These are phyloP conservation scores for Aphyosemion australe DNA, from an alignment of 2,113 vertebrate species.

Conservation along the genomic window DNA sequence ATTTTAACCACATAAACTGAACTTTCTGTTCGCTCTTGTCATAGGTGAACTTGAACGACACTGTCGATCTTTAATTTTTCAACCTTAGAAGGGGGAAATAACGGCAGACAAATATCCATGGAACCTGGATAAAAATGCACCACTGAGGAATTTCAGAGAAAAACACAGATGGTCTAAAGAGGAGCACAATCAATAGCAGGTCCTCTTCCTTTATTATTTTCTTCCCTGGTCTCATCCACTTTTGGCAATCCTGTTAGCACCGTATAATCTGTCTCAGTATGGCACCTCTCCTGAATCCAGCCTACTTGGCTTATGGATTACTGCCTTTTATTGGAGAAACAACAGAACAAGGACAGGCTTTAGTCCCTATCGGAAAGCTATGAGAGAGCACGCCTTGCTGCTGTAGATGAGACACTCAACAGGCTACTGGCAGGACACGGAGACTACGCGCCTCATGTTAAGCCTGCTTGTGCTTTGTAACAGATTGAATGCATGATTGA, in stretches of 20 bases:
- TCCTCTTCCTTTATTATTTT: constrained; percentile 52
- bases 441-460: constrained; percentile 16
- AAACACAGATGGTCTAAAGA: constrained; percentile 39
- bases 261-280: constrained; percentile 73
- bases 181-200: constrained; percentile 63
- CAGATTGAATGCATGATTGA: constrained; percentile 3
- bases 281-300: constrained; percentile 61
- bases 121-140: constrained; percentile 1
- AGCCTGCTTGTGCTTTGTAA: constrained; percentile 1
- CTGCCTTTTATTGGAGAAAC: constrained; percentile 55
- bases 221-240: constrained; percentile 54
- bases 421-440: constrained; percentile 7
- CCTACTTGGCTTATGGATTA: constrained; percentile 52
- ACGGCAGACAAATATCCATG: neutral
- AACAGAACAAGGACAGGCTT: constrained; percentile 46
- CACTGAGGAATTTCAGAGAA: constrained; percentile 26
- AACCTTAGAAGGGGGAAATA: neutral
- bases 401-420: constrained; percentile 24
- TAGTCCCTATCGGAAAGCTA: constrained; percentile 34
- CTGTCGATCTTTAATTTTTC: neutral
- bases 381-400: constrained; percentile 23
- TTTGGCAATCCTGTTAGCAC: constrained; percentile 67
- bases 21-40: no score
- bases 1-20: no score
- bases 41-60: neutral